Conservation (phyloP, 2,113 vertebrate genomes). For the Hippopotamus amphibius region DNA sequence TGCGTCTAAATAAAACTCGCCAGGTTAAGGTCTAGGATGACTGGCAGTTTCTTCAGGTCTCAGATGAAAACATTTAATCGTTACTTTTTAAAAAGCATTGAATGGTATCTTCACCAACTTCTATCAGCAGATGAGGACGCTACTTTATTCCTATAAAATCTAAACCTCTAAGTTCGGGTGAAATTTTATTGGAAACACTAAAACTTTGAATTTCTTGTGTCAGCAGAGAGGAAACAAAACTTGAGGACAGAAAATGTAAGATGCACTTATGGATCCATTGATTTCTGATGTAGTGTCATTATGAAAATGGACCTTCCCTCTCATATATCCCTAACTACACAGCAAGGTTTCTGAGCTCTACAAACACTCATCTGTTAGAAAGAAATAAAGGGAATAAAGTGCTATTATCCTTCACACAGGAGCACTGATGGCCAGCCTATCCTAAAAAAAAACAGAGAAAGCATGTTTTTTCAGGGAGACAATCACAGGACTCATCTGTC, state of each 20-base stretch:
- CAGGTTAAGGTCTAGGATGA: not conserved
- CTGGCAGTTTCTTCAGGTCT: not conserved
- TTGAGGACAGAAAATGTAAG: not conserved
- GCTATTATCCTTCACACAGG: not conserved
- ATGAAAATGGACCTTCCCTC: constrained; percentile 10
- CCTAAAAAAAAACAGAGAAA: not conserved
- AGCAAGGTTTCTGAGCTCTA: not conserved
- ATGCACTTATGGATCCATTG: not conserved
- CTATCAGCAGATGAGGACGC: not conserved
- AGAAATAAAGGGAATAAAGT: not conserved
- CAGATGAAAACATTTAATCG: not conserved
- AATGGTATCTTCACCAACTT: not conserved
- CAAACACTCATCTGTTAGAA: not conserved
- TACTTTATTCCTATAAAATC: not conserved
- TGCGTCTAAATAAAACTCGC: not conserved
- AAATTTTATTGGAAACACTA: not conserved
- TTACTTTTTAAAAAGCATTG: constrained; percentile 13
- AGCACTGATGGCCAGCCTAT: not conserved
- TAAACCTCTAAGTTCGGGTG: not conserved
- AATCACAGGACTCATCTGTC: not conserved
- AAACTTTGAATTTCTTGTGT: not conserved
- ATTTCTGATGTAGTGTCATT: not conserved
- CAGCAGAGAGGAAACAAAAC: constrained; percentile 35
- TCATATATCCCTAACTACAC: not conserved
- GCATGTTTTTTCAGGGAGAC: not conserved